Conservation (phyloP, 2,888 invertebrate genomes). For the Cryptus armator region DNA sequence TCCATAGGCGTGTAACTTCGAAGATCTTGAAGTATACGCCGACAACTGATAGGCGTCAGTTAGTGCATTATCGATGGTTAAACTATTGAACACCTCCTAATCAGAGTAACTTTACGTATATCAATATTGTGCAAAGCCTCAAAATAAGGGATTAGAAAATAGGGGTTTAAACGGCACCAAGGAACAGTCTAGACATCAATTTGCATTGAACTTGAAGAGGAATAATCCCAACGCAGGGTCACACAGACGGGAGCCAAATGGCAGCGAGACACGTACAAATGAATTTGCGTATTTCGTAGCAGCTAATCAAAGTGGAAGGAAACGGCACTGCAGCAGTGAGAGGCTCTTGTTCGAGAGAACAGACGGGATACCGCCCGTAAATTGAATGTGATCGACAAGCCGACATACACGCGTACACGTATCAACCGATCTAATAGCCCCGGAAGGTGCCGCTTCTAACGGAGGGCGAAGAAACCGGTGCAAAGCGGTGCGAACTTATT, state of each 20-base stretch:
- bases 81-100: too few relatives aligned
- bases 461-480: slow-evolving; percentile 46
- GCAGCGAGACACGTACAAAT: background rate
- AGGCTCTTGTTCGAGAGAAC: slow-evolving; percentile 10
- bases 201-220: slow-evolving; percentile 36
- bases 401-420: background rate
- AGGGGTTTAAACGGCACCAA: background rate
- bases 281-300: background rate
- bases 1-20: background rate
- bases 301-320: slow-evolving; percentile 13
- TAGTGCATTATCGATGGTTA: background rate
- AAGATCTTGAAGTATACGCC: background rate
- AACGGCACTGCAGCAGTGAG: slow-evolving; percentile 20
- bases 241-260: background rate
- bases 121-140: too few relatives aligned
- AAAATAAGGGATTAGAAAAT: too few relatives aligned
- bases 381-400: slow-evolving; percentile 54
- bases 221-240: background rate
- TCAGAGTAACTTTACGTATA: too few relatives aligned
- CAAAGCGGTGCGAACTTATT: slow-evolving; percentile 58
- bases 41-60: background rate
- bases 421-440: slow-evolving; percentile 30
- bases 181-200: slow-evolving; percentile 24
- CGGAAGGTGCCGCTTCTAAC: slow-evolving; percentile 48
- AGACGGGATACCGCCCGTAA: background rate